Percentiles rank a stretch among this genome's conserved stretches.
These are phyloP conservation scores for Rhea americana DNA, from an alignment of 2,113 vertebrate genomes.

Conservation along the genomic window DNA sequence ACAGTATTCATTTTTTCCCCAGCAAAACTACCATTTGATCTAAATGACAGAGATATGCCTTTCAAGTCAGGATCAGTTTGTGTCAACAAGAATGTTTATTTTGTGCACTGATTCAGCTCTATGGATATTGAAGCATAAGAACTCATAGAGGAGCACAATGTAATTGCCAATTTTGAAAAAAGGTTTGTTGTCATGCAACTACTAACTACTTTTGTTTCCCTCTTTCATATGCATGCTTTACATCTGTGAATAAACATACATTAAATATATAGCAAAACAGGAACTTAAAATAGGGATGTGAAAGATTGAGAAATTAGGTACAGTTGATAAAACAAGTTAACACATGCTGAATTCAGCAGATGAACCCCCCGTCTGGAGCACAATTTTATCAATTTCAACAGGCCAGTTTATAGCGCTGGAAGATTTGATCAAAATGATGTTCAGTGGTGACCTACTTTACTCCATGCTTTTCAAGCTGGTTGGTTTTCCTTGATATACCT, in stretches of 20 bases:
- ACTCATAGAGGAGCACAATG: not conserved
- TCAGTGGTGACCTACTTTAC: constrained; percentile 36
- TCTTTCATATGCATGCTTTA: not conserved
- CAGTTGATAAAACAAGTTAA: not conserved
- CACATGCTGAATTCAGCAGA: not conserved
- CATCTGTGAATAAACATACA: constrained; percentile 11
- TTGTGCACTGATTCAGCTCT: constrained; percentile 28
- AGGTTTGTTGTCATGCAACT: not conserved
- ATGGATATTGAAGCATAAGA: not conserved
- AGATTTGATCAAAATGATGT: not conserved
- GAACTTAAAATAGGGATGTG: not conserved
- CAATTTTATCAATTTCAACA: not conserved
- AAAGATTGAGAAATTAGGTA: not conserved
- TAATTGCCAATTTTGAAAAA: constrained; percentile 6
- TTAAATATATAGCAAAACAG: not conserved
- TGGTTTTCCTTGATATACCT: constrained; percentile 28
- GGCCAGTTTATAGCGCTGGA: not conserved
- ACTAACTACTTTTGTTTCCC: not conserved
- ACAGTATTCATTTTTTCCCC: not conserved
- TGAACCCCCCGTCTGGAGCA: not conserved
- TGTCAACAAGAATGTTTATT: constrained; percentile 16
- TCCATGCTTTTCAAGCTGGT: not conserved
- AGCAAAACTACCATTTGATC: constrained; percentile 20
- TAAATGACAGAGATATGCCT: not conserved
- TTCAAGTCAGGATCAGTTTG: constrained; percentile 29